phyloP scores from a whole-genome alignment of 2,113 vertebrate species.

The Vimba vimba region DNA sequence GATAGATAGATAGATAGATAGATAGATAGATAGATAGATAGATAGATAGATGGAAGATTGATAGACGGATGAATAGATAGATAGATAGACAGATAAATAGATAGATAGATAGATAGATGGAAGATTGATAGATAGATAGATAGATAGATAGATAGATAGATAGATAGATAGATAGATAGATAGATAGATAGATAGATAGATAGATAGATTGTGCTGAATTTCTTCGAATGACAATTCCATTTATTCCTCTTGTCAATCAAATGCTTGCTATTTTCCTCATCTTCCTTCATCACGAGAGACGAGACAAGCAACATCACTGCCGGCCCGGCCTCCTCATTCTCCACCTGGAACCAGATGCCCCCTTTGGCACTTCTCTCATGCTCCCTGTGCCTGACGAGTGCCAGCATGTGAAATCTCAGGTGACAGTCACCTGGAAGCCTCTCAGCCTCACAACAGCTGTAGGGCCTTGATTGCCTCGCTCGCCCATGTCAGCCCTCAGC shows the following conservation, averaged over 20 bases:
- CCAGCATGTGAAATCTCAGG: slow-evolving; percentile 84
- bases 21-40: too few species aligned
- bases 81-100: too few species aligned
- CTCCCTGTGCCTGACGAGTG: slow-evolving; percentile 74
- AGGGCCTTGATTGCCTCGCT: slow-evolving; percentile 80
- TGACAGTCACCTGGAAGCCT: slow-evolving; percentile 88
- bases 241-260: background rate
- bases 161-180: background rate
- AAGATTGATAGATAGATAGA: too few species aligned
- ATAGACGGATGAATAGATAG: too few species aligned
- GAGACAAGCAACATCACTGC: slow-evolving; percentile 39
- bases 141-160: too few species aligned
- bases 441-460: slow-evolving; percentile 84
- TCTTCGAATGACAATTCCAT: background rate
- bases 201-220: background rate
- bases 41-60: too few species aligned
- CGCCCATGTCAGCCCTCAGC: slow-evolving; percentile 64
- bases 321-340: slow-evolving; percentile 63
- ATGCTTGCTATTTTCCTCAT: slow-evolving; percentile 2
- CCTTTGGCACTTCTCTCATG: slow-evolving; percentile 70
- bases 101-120: too few species aligned
- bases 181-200: background rate
- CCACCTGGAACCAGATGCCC: slow-evolving; percentile 85
- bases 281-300: slow-evolving; percentile 29
- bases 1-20: too few species aligned